Conservation (phyloP, 2,113 vertebrate species). For the Chiloscyllium plagiosum region DNA sequence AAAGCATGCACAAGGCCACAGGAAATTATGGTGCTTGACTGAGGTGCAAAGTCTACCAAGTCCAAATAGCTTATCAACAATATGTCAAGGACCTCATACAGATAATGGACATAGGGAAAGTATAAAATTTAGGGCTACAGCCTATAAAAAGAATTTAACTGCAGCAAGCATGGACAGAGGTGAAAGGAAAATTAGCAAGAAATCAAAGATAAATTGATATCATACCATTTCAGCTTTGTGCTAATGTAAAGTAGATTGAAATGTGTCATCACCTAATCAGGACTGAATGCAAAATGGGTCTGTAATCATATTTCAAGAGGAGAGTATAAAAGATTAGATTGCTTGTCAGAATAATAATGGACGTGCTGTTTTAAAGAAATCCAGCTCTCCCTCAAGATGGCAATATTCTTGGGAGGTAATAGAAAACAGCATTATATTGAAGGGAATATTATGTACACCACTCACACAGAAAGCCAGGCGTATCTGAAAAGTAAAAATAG, state of each 20-base stretch:
- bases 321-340: not conserved
- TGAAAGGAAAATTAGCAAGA: not conserved
- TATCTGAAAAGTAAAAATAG: not conserved
- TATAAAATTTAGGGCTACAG: not conserved
- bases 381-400: not conserved
- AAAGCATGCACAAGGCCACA: not conserved
- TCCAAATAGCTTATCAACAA: not conserved
- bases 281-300: constrained; percentile 21
- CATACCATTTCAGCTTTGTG: not conserved
- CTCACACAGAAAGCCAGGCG: not conserved
- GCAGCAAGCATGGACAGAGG: not conserved
- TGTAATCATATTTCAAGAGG: constrained; percentile 21
- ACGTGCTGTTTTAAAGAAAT: not conserved
- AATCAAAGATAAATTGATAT: constrained; percentile 32
- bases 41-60: not conserved
- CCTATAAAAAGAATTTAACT: not conserved
- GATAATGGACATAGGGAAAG: not conserved
- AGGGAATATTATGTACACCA: not conserved
- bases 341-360: constrained; percentile 30
- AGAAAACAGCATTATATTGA: not conserved
- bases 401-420: not conserved
- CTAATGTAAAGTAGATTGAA: not conserved
- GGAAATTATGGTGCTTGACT: not conserved
- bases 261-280: constrained; percentile 20
- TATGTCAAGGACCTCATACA: not conserved